These are phyloP conservation scores for Lamprotornis superbus DNA, from an alignment of 2,113 vertebrate species.

Conservation along the genomic window DNA sequence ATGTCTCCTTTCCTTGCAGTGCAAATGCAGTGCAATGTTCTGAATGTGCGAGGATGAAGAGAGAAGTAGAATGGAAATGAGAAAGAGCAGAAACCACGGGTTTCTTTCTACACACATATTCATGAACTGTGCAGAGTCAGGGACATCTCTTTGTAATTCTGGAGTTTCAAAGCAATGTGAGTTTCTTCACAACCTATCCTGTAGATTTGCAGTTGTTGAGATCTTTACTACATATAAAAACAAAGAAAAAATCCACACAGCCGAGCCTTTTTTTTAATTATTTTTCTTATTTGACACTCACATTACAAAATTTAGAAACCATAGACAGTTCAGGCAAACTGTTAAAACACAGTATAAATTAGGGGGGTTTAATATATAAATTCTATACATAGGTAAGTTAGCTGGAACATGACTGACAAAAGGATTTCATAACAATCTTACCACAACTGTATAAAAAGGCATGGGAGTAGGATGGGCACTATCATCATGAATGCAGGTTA, in stretches of 20 bases:
- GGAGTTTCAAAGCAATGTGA: background rate
- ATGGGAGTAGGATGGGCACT: constrained; percentile 47
- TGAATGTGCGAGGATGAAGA: background rate
- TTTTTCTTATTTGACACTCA: constrained; percentile 65
- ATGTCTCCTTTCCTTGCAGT: background rate
- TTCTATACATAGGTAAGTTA: constrained; percentile 72
- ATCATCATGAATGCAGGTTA: constrained; percentile 54
- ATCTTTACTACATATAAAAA: background rate
- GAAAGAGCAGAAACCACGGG: background rate
- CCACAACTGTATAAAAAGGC: constrained; percentile 68
- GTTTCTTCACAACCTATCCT: background rate
- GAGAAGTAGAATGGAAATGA: background rate
- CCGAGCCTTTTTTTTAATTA: background rate
- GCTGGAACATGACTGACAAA: constrained; percentile 67
- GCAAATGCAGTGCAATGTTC: background rate
- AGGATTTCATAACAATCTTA: constrained; percentile 62
- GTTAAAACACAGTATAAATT: constrained; percentile 82
- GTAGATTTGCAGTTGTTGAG: background rate
- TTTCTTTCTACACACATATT: background rate
- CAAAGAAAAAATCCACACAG: background rate
- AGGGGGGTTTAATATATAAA: constrained; percentile 70
- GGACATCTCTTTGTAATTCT: background rate
- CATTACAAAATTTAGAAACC: constrained; percentile 79
- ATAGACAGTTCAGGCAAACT: constrained; percentile 77
- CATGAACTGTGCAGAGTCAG: background rate